Base-by-base conservation (phyloP, 2,888 invertebrate species). In the Tetranychus truncatus region DNA sequence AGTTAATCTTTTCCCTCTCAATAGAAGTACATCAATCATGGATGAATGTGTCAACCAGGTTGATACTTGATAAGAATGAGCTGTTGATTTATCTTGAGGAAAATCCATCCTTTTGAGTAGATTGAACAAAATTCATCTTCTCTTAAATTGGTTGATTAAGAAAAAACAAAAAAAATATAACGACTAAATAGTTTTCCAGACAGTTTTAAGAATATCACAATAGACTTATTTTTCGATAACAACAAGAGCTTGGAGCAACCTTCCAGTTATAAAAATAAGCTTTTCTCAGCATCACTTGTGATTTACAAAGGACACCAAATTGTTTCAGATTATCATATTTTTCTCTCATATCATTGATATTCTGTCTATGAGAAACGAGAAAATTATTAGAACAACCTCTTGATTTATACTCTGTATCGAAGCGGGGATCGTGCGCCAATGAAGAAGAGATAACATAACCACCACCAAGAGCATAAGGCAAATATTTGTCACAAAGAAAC, bases 381-480 rank as follows among this genome's bases (percentile, higher is more conserved):
- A 94, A 91, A 76, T 87, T 85, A 79, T 91, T 89, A 18, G 87
- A 87, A 81, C 97, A 99, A 2, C 96, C 95, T 65, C 96, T 86
- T 0, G 95, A 91, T 80, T 86, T 87, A 85, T 89, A 95, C 81
- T 94, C 92, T 0, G 97, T 97, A 82, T 99, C 95, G 82, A 97
- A 99, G 75, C 95, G 87, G 0, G 88, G 85, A 80, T 96, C 96
- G 81, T 97, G 97, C n/a, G n/a, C 89, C 75, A 97, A 86, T 80
- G 88, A 88, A 75, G 87, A 86, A 0, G 93, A 92, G 71, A 99
- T 83, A 18, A 97, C 86, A 83, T 99, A 99, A 34, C 95, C 96
- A 69, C 97, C 97, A 21, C 97, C 97, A 6, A 92, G 83, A 5
- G 95, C 94, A 84, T 95, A 95, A 0, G 94, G 93, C 72, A 95